Evolutionary conservation across 2,113 vertebrate species (phyloP), one percentile per base, ranked within the genome.

Genomic region (Nycticorax nycticorax): DNA sequence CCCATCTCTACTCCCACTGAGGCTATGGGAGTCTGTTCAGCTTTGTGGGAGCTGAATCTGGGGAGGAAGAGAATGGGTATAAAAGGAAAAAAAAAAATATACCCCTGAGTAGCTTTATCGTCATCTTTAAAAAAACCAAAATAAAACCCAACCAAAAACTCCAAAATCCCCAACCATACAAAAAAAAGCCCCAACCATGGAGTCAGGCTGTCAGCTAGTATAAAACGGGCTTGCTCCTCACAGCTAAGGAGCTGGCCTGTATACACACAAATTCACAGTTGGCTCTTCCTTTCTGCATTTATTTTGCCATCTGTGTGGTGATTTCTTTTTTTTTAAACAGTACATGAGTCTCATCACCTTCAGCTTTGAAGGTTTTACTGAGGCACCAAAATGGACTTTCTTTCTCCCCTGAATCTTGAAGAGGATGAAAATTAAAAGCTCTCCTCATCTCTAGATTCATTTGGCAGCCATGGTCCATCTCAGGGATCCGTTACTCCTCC

Each of bases 301-400:
- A 48, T 96, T 96, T 96, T 97, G 85, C 76, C 85, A 74, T 95
- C 95, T 95, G 35, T 26, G 69, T 76, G 84, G 85, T 87, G 76
- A 35, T 63, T 95, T 87, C n/a, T 67, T 57, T 75, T 9, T 55
- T 78, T 72, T 52, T 4, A 53, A 89, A 8, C 87, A 85, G 77
- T 71, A 41, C 67, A 73, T 6, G 30, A 89, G 77, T 93, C 18
- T 17, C 64, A 62, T 96, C 85, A 92, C 89, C 88, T 96, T 73
- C 82, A 37, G 69, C 84, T 95, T 76, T 82, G 93, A 88, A 91
- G 68, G 92, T 76, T 95, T 94, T 94, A 93, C 92, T 85, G 95
- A 91, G 33, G 18, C 56, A 84, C 67, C 52, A 59, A 62, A 64
- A 32, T 50, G 89, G 88, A 69, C 13, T 30, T 91, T 63, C 4